These are phyloP conservation scores for Ciconia maguari DNA, from an alignment of 2,113 vertebrate genomes.

Conservation along the genomic window DNA sequence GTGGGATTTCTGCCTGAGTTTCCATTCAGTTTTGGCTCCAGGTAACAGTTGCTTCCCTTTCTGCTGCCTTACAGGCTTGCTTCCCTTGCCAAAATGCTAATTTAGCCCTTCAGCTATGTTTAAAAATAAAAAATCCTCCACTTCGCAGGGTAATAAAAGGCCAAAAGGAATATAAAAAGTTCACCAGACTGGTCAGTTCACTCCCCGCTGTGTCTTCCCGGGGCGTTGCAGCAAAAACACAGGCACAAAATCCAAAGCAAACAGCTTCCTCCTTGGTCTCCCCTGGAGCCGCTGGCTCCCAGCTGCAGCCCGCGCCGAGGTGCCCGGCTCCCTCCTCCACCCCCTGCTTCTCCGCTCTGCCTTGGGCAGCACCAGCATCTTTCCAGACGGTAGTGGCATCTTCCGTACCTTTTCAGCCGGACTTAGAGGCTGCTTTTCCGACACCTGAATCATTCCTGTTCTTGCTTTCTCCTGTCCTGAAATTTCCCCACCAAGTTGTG, in stretches of 20 bases:
- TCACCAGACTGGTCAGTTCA: conserved; percentile 66
- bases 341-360: neutral
- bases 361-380: neutral
- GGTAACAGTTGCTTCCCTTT: conserved; percentile 26
- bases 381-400: neutral
- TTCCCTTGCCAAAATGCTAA: conserved; percentile 56
- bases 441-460: neutral
- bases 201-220: conserved; percentile 45
- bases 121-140: conserved; percentile 58
- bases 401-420: neutral
- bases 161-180: conserved; percentile 64
- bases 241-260: conserved; percentile 55
- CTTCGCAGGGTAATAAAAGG: conserved; percentile 60
- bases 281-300: neutral
- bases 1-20: conserved; percentile 32
- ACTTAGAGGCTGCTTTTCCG: neutral
- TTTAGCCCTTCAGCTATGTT: conserved; percentile 56
- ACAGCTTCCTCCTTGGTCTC: conserved; percentile 1
- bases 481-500: neutral
- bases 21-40: conserved; percentile 28
- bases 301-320: neutral
- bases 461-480: neutral
- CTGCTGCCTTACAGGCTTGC: conserved; percentile 18
- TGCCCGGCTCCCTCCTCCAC: neutral
- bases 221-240: conserved; percentile 59